These are phyloP conservation scores for Drosophila chauvacae DNA, from an alignment of 1,140 invertebrate genomes.

Conservation along the genomic window DNA sequence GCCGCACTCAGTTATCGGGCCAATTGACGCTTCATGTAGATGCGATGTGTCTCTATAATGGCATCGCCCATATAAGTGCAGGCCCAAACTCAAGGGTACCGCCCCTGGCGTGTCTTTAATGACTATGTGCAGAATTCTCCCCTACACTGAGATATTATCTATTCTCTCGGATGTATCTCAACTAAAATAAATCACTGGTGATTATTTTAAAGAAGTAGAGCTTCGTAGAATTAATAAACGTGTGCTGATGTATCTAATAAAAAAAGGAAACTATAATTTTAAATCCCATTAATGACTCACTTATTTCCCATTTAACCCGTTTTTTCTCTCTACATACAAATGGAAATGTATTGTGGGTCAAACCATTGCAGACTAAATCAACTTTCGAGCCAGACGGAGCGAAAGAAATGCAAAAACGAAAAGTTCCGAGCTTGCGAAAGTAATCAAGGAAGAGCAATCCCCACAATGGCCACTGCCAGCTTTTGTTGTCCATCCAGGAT, in stretches of 20 bases:
- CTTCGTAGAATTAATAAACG: neutral
- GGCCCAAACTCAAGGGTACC: constrained; percentile 14
- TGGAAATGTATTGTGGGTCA: constrained; percentile 49
- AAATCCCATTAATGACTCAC: too few relatives aligned
- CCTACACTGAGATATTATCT: neutral
- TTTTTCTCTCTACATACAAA: constrained; percentile 5
- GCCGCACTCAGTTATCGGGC: constrained; percentile 45
- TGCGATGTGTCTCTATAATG: constrained; percentile 48
- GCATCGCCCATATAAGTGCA: constrained; percentile 29
- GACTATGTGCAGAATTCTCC: constrained; percentile 31
- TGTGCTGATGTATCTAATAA: neutral
- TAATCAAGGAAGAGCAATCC: constrained; percentile 45
- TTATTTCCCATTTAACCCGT: neutral
- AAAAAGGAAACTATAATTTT: too few relatives aligned
- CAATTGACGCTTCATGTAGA: constrained; percentile 39
- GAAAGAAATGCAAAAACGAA: constrained; percentile 48
- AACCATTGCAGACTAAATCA: constrained; percentile 42
- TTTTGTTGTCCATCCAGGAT: constrained; percentile 42
- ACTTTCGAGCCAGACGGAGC: constrained; percentile 35
- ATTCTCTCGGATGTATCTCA: too few relatives aligned
- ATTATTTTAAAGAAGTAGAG: too few relatives aligned
- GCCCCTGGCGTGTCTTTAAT: constrained; percentile 64
- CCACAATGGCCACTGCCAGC: constrained; percentile 31
- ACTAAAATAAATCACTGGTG: too few relatives aligned
- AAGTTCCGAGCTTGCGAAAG: constrained; percentile 40